Evolutionary conservation across 2,113 vertebrate genomes (phyloP), one percentile per base, ranked within the genome.

Genomic region (Tapirus terrestris): DNA sequence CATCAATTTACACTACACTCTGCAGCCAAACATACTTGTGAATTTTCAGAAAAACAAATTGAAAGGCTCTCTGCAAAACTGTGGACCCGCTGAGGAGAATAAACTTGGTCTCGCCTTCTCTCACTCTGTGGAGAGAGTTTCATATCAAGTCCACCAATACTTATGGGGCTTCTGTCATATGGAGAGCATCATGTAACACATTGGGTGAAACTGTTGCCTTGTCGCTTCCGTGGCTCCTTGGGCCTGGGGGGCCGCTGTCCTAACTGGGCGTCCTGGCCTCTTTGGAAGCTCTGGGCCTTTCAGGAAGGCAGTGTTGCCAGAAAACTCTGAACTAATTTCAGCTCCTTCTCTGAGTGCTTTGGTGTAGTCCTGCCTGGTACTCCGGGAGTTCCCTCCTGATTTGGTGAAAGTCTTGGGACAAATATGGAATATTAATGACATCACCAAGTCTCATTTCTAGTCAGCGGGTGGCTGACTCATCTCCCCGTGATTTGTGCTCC

Each of bases 301-400:
- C 73, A 39, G 70, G 39, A 93, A 91, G 51, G 43, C 48, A 36
- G 6, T 3, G n/a, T 65, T 25, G 53, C 29, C 61, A 53, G 75
- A 96, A 91, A 77, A 53, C 39, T 16, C n/a, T 61, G 63, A 88
- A 68, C 65, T 83, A 27, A 82, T 87, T 80, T 88, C 58, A 95
- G 80, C 63, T 75, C 17, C 80, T 96, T 84, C n/a, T 90, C 76
- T 77, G 31, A 61, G 45, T n/a, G 75, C 75, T 61, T 36, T 61
- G 25, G 21, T 25, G 17, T 33, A 65, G 63, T 36, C 60, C 94
- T 77, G 67, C 67, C 58, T n/a, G 51, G 53, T 33, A 31, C 81
- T 68, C 11, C 0, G 83, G 79, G 51, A 89, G 31, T 75, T 73
- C 65, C 75, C 53, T 89, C 29, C 68, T 77, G 79, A 36, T 79